A percentile compares a stretch with the other conserved stretches of the same genome.
Conservation (phyloP, 2,888 invertebrate genomes). For the Noctua pronuba region DNA sequence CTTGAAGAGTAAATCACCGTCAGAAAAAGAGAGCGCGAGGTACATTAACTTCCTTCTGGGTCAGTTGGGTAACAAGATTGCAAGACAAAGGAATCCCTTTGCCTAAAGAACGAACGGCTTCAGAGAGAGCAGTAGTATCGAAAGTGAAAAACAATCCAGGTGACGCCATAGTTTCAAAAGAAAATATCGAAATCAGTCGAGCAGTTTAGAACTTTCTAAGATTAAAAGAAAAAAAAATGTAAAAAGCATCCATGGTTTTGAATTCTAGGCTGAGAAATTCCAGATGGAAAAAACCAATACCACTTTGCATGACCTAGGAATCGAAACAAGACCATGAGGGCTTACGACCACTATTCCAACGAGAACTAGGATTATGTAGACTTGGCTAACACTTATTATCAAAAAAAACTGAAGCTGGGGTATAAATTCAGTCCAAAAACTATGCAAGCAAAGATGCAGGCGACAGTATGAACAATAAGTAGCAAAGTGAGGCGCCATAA, state of each 20-base stretch:
- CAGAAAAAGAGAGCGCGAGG: too few species aligned
- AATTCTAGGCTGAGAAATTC: background rate
- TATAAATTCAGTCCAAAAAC: background rate
- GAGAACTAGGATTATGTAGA: background rate
- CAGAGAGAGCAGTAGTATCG: background rate
- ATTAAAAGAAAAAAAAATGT: too few species aligned
- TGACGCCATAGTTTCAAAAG: background rate
- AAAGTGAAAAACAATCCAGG: background rate
- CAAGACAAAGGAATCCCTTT: background rate
- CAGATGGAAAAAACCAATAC: background rate
- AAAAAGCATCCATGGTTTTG: too few species aligned
- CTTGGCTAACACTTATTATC: background rate
- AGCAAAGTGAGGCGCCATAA: slow-evolving; percentile 37
- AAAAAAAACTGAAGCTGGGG: background rate
- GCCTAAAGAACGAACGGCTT: background rate
- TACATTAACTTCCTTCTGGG: background rate
- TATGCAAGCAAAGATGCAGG: slow-evolving; percentile 12
- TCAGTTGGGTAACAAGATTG: background rate
- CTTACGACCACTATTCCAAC: background rate
- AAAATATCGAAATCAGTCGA: too few species aligned
- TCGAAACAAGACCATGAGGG: background rate
- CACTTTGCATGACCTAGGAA: background rate
- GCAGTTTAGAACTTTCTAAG: too few species aligned
- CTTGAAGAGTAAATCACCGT: too few species aligned
- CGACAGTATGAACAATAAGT: slow-evolving; percentile 14